These are phyloP conservation scores for Thymallus thymallus DNA, from an alignment of 2,113 vertebrate species.

Conservation along the genomic window DNA sequence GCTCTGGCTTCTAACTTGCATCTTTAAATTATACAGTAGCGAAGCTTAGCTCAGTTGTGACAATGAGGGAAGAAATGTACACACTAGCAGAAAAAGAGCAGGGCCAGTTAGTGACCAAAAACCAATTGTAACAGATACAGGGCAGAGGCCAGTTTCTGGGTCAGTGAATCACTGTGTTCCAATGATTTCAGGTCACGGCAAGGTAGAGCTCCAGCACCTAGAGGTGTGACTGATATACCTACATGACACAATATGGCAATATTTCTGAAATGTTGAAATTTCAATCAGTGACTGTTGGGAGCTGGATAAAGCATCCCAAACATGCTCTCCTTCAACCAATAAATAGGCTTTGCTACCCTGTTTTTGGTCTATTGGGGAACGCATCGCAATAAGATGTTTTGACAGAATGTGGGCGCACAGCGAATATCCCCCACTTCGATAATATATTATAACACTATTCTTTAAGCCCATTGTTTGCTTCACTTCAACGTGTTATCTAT, in stretches of 20 bases:
- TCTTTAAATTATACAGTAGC: neutral
- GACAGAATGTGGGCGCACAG: neutral
- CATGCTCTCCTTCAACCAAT: neutral
- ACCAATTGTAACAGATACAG: slow-evolving; percentile 16
- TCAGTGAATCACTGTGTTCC: slow-evolving; percentile 21
- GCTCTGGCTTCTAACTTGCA: neutral
- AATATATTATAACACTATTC: neutral
- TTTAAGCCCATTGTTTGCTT: slow-evolving; percentile 55
- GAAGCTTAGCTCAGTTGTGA: neutral
- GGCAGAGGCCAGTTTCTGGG: slow-evolving; percentile 32
- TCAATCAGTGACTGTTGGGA: neutral
- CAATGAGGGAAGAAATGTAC: slow-evolving; percentile 16
- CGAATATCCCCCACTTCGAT: neutral
- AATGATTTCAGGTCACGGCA: slow-evolving; percentile 22
- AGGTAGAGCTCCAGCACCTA: neutral
- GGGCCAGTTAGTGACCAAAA: slow-evolving; percentile 40
- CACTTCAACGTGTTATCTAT: slow-evolving; percentile 54
- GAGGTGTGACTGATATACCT: neutral
- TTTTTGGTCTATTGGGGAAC: neutral
- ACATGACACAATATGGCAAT: neutral
- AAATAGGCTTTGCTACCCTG: neutral
- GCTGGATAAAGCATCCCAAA: neutral
- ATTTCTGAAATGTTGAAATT: neutral
- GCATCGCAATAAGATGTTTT: neutral
- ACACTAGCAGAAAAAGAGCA: slow-evolving; percentile 18